Evolutionary conservation across 2,113 vertebrate species (phyloP).

Genomic region (Pelvicachromis taeniatus): DNA sequence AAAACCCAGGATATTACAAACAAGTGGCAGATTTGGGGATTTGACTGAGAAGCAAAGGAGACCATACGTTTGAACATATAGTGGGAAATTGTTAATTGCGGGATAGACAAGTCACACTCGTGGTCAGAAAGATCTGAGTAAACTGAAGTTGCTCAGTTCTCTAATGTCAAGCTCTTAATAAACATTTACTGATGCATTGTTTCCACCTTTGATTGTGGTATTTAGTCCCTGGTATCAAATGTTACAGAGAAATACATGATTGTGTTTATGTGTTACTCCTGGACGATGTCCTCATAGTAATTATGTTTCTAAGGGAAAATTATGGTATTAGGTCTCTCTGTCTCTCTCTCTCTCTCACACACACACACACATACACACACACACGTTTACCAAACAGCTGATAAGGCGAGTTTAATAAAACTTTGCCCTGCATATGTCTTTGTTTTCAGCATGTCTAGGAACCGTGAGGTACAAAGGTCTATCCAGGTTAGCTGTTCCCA

Average conservation of each 20-base stretch:
- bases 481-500: neutral
- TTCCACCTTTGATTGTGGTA: neutral
- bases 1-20: neutral
- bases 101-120: neutral
- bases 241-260: neutral
- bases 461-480: conserved; percentile 6
- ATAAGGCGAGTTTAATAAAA: neutral
- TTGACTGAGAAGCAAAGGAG: neutral
- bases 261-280: neutral
- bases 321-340: too few species aligned
- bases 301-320: neutral
- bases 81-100: neutral
- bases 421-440: neutral
- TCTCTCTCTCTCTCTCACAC: fast-evolving
- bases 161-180: neutral
- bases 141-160: neutral
- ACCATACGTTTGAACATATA: fast-evolving
- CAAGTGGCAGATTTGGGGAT: neutral
- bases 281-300: neutral
- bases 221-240: neutral
- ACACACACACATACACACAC: fast-evolving
- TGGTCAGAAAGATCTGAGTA: neutral
- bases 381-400: neutral
- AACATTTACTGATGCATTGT: neutral
- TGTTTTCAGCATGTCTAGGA: neutral